Base-by-base conservation (phyloP, 37 sponge, comb jelly and placozoan genomes). In the Tethya wilhelma region DNA sequence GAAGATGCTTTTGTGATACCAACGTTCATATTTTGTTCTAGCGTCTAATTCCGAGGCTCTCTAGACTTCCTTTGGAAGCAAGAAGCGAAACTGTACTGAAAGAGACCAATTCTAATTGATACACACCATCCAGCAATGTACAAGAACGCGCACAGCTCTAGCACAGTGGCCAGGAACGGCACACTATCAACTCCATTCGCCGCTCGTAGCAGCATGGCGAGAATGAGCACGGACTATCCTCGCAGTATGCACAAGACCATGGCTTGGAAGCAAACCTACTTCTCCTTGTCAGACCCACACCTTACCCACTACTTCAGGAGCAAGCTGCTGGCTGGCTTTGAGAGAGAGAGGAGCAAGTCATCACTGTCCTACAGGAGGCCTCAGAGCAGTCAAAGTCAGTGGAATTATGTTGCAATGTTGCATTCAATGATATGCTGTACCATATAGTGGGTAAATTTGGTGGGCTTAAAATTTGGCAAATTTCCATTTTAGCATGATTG, bases 281-380 rank as follows among this genome's bases (percentile, higher is more conserved):
- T 66, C 57, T 79, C 92, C 11, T 74, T 87, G 38, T 69, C 67
- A 19, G 92, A 91, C 66, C 92, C 92, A 4, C 92, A 91, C 72
- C 79, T 91, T 12, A 34, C 74, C 60, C 77, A 79, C 64, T 91
- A 87, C 84, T 91, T 83, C 75, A 57, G 66, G 57, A 69, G 42
- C 40, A 91, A 91, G 79, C 72, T 84, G 38, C 69, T 80, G 70
- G 9, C 44, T 14, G 25, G 29, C n/a, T 34, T 72, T 17, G 56
- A 49, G 4, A 49, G 44, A 5, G 22, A 19, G 42, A 72, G 73
- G 8, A 28, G 25, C 23, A 1, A 23, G 7, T 69, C 69, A 4
- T 69, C 69, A 22, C 41, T 69, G 43, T 69, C 69, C 5, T 69
- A 26, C 43, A 69, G 43, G 36, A 26, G 43, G 42, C 7, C n/a